A percentile compares a stretch with the other conserved stretches of the same genome.
Conservation (phyloP, 2,888 invertebrate genomes). For the Furcula furcula region DNA sequence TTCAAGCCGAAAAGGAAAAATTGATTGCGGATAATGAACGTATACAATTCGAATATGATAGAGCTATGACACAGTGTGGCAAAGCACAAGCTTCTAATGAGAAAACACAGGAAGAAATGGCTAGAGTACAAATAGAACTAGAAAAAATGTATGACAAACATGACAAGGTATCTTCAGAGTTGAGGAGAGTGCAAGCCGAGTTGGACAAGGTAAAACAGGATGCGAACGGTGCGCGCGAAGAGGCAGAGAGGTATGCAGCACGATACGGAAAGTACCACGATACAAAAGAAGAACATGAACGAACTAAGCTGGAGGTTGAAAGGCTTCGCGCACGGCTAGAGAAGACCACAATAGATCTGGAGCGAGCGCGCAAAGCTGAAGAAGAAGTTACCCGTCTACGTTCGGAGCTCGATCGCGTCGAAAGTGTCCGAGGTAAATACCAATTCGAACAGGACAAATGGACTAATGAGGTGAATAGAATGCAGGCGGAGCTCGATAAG, state of each 20-base stretch:
- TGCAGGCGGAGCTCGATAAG: constrained; percentile 87
- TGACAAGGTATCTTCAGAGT: constrained; percentile 91
- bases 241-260: constrained; percentile 87
- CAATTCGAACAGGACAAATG: constrained; percentile 81
- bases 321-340: constrained; percentile 90
- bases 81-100: constrained; percentile 93
- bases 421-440: constrained; percentile 85
- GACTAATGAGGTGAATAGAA: constrained; percentile 86
- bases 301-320: constrained; percentile 90
- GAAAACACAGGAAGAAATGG: constrained; percentile 94
- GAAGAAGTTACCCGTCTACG: constrained; percentile 85
- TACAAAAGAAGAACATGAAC: constrained; percentile 88
- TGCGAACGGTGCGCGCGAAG: constrained; percentile 89
- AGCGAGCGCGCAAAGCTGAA: constrained; percentile 87
- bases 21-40: constrained; percentile 91
- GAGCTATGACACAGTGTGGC: constrained; percentile 92
- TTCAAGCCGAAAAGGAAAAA: constrained; percentile 93
- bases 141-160: constrained; percentile 96
- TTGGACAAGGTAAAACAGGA: constrained; percentile 86
- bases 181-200: constrained; percentile 90
- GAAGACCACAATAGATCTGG: constrained; percentile 90
- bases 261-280: constrained; percentile 90
- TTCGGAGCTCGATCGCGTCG: constrained; percentile 87
- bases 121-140: constrained; percentile 91
- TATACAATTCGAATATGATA: constrained; percentile 91